Evolutionary conservation across 2,888 invertebrate species (phyloP), one percentile per base, ranked within the genome.

Genomic region (Drosophila algonquin): DNA sequence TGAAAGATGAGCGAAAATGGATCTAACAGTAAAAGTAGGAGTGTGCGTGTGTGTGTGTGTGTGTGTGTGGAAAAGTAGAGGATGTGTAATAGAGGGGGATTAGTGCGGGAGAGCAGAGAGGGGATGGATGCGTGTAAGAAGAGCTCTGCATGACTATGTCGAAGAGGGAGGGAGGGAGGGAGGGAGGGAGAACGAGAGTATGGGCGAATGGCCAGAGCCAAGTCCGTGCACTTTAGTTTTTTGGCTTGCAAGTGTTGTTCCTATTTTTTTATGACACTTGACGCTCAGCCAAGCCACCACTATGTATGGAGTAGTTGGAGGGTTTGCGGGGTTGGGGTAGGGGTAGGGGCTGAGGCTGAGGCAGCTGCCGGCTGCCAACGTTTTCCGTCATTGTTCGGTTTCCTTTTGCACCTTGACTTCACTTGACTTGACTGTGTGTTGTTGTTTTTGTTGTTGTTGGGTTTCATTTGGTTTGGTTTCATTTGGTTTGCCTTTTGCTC

Each of bases 201-300:
- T 27, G 7, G 27, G 27, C 21, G 16, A 32, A 30, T 48, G 35
- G 50, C 63, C 52, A n/a, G 40, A 40, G 40, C n/a, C n/a, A 65
- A 69, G 69, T 75, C 83, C 83, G 80, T 87, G 87, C 87, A 87
- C 82, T 82, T 85, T 81, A 81, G 75, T 81, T 87, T 88, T 40
- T 84, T 75, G 86, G 88, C 76, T 83, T 88, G 88, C 86, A 83
- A 88, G 83, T 86, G 86, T 83, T 82, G 75, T 61, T 71, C 64
- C 71, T 73, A 63, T 78, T 85, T 88, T 88, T 88, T 88, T 88
- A 84, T 86, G 88, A 83, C 79, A 88, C 83, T 84, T 84, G 83
- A 84, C 83, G 86, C 83, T 69, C 61, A 73, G 88, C 85, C 83
- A 82, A 74, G 72, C 73, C 79, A 79, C 77, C 79, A 79, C 77